Evolutionary conservation across 2,113 vertebrate species (phyloP), one percentile per base, ranked within the genome.

Genomic region (Equus quagga): DNA sequence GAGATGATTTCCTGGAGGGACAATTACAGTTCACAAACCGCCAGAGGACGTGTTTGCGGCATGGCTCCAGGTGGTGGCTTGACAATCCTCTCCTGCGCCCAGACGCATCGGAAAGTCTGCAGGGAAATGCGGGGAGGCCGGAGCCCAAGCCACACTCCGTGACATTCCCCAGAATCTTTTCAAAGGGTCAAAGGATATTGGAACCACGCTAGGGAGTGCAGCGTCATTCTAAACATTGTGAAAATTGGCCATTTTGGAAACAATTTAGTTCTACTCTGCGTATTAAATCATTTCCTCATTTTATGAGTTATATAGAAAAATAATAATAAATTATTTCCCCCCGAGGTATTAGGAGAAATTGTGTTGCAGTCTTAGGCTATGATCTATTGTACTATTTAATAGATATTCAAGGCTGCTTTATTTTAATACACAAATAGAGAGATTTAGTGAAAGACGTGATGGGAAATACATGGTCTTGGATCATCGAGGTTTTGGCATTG

Each of bases 271-370:
- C 94, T 70, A 81, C 60, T 41, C 84, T 33, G 60, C 0, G 2
- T 91, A 98, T 97, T 96, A 97, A 97, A 98, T 97, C 97, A 96
- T 95, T 98, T 96, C 82, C 80, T 84, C 3, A 0, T 92, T 97
- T 97, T 96, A 98, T 72, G 97, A 96, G 79, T 60, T 95, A 78
- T 51, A 80, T 46, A 96, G 75, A 90, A 97, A 98, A 97, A 97
- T 94, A 96, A 96, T 97, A 97, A 97, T 91, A 94, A 97, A 96
- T 97, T 80, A 96, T 97, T 92, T 96, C 23, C 94, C 95, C 97
- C 90, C 24, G 28, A 96, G 95, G 97, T 94, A 79, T 80, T 0
- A 18, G 88, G 90, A 95, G 90, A 94, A 97, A 96, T 91, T 84
- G 87, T 75, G 54, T 33, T 31, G 19, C 87, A 41, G 83, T 67